Evolutionary conservation across 2,888 invertebrate species (phyloP), one percentile per base, ranked within the genome.

Genomic region (Brachynemurus nebulosus): DNA sequence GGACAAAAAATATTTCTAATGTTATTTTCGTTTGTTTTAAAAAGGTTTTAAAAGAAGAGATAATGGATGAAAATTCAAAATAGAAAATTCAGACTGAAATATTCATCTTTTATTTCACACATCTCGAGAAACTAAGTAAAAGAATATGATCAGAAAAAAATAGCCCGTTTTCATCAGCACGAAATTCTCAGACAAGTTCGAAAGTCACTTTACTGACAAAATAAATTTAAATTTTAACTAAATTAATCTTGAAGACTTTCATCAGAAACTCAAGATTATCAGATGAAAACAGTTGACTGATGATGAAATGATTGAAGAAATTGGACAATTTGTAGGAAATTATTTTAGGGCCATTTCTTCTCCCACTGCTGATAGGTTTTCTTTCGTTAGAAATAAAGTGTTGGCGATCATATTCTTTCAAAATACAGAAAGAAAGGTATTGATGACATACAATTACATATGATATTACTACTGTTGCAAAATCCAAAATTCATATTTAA

Each of bases 1-100:
- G 25, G 35, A 20, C 33, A 20, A 18, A 34, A 42, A 42, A 42
- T 27, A 17, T 70, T 67, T 71, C 74, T 74, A 74, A 74, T 73
- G 65, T n/a, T 70, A 70, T 69, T 73, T 74, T 80, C 80, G 79
- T 77, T 80, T 80, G 80, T 76, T 78, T 80, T 79, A 77, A 62
- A 74, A 81, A 80, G 80, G 80, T 78, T 76, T 77, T 78, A 78
- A 79, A 78, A 78, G 78, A 80, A 78, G 80, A 80, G 78, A 78
- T 78, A 76, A 78, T 76, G 80, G 80, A 79, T 80, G 33, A 34
- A 34, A 42, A 20, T 39, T 18, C 36, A 36, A 30, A 18, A 36
- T 18, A 19, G 42, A 42, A 42, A 34, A 33, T 20, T 27, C 23
- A 40, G n/a, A 40, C 18, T 27, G 40, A 23, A 40, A 40, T 23